Evolutionary conservation across 1,140 invertebrate species (phyloP).

Genomic region (Apis florea): DNA sequence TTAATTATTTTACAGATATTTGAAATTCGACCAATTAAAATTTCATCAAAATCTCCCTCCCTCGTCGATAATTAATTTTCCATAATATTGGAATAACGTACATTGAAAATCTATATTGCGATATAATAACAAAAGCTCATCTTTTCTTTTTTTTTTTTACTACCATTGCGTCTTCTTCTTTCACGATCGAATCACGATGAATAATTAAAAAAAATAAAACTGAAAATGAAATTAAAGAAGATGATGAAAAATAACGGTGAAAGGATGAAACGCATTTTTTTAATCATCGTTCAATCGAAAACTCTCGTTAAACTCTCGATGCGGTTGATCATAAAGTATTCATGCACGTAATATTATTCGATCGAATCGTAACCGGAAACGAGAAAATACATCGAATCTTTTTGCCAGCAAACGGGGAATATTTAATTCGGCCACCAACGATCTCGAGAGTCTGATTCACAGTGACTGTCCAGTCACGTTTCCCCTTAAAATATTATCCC

Average conservation of each 20-base stretch:
- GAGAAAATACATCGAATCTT: neutral
- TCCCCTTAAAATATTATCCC: slow-evolving; percentile 3
- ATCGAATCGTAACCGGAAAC: slow-evolving; percentile 6
- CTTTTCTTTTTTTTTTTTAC: too few species aligned
- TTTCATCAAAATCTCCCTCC: too few species aligned
- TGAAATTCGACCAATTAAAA: too few species aligned
- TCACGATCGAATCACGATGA: too few species aligned
- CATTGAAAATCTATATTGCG: too few species aligned
- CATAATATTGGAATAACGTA: too few species aligned
- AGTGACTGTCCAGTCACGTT: slow-evolving; percentile 2
- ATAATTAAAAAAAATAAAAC: too few species aligned
- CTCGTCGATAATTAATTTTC: too few species aligned
- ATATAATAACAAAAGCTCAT: too few species aligned
- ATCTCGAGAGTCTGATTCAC: neutral
- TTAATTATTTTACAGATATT: too few species aligned
- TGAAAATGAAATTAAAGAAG: neutral
- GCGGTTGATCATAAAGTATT: neutral
- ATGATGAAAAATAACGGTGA: too few species aligned
- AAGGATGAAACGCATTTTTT: neutral
- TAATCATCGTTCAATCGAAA: slow-evolving; percentile 1
- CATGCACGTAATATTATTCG: neutral
- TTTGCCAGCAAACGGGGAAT: neutral
- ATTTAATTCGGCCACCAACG: neutral
- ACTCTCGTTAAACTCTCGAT: neutral
- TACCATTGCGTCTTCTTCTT: too few species aligned